Evolutionary conservation across 2,888 invertebrate species (phyloP).

Genomic region (Phengaris arion): DNA sequence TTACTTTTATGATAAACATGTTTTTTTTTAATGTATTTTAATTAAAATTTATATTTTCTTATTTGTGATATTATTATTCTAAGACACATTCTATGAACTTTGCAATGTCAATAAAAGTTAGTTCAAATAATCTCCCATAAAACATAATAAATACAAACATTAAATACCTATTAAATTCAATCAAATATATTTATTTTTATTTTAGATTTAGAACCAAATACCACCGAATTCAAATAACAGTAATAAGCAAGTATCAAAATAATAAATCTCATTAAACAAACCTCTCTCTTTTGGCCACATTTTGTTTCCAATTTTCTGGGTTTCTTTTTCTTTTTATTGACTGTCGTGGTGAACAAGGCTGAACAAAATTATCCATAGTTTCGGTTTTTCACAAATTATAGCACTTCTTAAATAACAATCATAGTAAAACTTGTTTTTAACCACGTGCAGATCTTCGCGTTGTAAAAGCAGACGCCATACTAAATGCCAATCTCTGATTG

Average conservation of each 20-base stretch:
- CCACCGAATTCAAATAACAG: constrained; percentile 7
- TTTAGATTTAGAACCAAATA: not conserved
- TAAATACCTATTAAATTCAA: not conserved
- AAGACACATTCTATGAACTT: not conserved
- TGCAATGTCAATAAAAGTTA: constrained; percentile 1
- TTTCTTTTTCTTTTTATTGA: constrained; percentile 22
- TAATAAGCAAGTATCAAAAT: constrained; percentile 22
- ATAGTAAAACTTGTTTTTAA: constrained; percentile 16
- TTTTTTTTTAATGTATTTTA: constrained; percentile 7
- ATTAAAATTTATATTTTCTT: not conserved
- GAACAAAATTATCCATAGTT: constrained; percentile 27
- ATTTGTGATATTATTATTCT: too few relatives aligned
- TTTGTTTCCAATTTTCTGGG: constrained; percentile 27
- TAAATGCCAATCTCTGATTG: constrained; percentile 16
- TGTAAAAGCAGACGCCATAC: constrained; percentile 14
- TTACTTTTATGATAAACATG: constrained; percentile 1
- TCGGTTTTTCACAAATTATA: constrained; percentile 27
- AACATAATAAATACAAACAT: not conserved
- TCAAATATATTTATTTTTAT: not conserved
- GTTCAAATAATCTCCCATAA: not conserved
- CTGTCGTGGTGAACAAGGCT: constrained; percentile 25
- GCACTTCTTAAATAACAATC: constrained; percentile 16
- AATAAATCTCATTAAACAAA: constrained; percentile 22
- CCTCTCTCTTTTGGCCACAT: constrained; percentile 25
- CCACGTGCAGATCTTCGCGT: constrained; percentile 3